Evolutionary conservation across 2,797 vertebrate species (phyloP), one percentile per base, ranked within the genome.

Genomic region (Galago senegalensis): DNA sequence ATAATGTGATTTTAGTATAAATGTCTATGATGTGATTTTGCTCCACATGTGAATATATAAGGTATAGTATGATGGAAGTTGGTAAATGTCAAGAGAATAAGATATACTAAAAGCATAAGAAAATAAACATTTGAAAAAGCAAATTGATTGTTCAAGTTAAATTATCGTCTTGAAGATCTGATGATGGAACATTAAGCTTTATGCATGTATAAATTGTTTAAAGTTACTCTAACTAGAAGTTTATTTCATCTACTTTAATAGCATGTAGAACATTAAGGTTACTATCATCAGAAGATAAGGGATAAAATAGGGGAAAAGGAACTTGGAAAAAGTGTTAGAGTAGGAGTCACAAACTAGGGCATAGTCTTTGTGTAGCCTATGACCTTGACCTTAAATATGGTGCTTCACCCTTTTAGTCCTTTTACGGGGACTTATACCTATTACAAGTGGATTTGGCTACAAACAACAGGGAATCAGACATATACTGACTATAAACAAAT

Each of bases 1-100:
- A 97, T 82, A 93, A 97, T 49, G 13, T 61, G 90, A 63, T 96
- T 97, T 98, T 96, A 97, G 92, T 84, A 92, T 89, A 79, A 58
- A 69, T 94, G 56, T 7, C 89, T 95, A 95, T 94, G 79, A 90
- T 61, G 94, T 91, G 16, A 14, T 94, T 87, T 31, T 91, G 27
- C 29, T 63, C 95, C 61, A 63, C 56, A 96, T 93, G 95, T 96
- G 89, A 96, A 84, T 72, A 75, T 69, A 93, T 79, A 31, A n/a
- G 31, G 4, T 87, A 88, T 75, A 49, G 76, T 79, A 49, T 29
- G 3, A 49, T 6, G 53, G 3, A 9, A 89, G 5, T 67, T 86
- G 21, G 16, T 70, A 86, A 79, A 88, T 70, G 20, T 69, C n/a
- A 70, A 67, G 29, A 89, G 43, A 94, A 97, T 97, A 96, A 37